Evolutionary conservation across 1,140 invertebrate species (phyloP).

Genomic region (Macrocentrus cingulum): DNA sequence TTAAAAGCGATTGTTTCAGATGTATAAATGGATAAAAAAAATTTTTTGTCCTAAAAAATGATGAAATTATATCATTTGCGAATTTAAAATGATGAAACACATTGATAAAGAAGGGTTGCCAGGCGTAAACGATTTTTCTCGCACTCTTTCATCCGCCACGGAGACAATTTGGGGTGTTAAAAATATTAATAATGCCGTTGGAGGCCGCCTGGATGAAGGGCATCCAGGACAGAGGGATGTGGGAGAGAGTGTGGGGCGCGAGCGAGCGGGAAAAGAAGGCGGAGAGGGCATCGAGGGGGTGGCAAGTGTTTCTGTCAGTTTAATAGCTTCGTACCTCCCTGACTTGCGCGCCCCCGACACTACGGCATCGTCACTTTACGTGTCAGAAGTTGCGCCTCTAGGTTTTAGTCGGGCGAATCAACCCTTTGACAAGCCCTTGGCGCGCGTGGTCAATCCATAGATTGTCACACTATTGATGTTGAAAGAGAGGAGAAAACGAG

Average conservation of each 20-base stretch:
- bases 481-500: too few species aligned
- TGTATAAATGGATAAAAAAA: too few species aligned
- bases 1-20: too few species aligned
- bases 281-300: constrained; percentile 40
- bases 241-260: constrained; percentile 18
- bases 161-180: constrained; percentile 56
- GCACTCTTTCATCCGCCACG: constrained; percentile 16
- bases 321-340: constrained; percentile 56
- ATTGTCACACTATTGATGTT: background rate
- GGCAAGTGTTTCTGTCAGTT: constrained; percentile 63
- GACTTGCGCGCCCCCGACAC: constrained; percentile 25
- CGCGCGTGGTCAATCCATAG: constrained; percentile 22
- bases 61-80: too few species aligned
- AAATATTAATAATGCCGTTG: constrained; percentile 56
- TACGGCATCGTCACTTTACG: constrained; percentile 55
- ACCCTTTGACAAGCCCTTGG: background rate
- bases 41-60: too few species aligned
- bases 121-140: background rate
- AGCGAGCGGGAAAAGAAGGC: constrained; percentile 3
- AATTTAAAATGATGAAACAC: too few species aligned
- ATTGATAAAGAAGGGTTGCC: too few species aligned
- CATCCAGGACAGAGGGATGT: background rate
- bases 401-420: background rate
- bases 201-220: constrained; percentile 33
- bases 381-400: constrained; percentile 51